Evolutionary conservation across 2,888 invertebrate species (phyloP).

Genomic region (Desoria tigrina): DNA sequence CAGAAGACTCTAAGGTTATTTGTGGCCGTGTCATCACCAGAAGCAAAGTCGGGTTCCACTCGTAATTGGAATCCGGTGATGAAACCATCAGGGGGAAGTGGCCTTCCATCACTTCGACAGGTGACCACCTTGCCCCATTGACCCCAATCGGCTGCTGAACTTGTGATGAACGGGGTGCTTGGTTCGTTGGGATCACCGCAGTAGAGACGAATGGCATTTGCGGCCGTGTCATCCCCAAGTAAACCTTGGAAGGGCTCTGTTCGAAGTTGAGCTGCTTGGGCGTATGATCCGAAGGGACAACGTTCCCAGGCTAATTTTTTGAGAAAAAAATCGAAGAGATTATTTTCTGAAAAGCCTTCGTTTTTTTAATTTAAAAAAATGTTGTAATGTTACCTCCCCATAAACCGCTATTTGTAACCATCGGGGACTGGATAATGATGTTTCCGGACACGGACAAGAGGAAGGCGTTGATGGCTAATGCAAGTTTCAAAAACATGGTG

Average conservation of each 20-base stretch:
- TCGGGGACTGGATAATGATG: conserved; percentile 5
- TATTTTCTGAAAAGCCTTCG: neutral
- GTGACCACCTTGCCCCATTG: conserved; percentile 10
- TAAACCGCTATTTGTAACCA: neutral
- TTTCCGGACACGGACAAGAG: neutral
- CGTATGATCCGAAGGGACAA: conserved; percentile 11
- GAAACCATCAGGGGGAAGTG: conserved; percentile 10
- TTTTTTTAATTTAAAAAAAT: neutral
- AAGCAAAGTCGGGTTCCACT: neutral
- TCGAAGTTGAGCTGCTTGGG: conserved; percentile 7
- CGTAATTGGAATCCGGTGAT: conserved; percentile 9
- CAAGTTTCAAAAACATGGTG: too few relatives aligned
- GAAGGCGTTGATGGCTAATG: too few relatives aligned
- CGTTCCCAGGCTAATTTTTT: conserved; percentile 1
- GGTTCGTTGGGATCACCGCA: conserved; percentile 8
- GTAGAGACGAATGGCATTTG: neutral
- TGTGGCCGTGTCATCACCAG: conserved; percentile 15
- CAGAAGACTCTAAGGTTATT: conserved; percentile 14
- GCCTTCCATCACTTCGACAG: conserved; percentile 13
- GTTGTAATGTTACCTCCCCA: conserved; percentile 12
- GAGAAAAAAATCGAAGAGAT: too few relatives aligned
- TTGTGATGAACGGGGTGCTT: neutral
- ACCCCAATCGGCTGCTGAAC: neutral
- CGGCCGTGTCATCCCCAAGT: conserved; percentile 8
- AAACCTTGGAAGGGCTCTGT: conserved; percentile 15